Base-by-base conservation (phyloP, 2,888 invertebrate genomes). In the Cantharis nigra region DNA sequence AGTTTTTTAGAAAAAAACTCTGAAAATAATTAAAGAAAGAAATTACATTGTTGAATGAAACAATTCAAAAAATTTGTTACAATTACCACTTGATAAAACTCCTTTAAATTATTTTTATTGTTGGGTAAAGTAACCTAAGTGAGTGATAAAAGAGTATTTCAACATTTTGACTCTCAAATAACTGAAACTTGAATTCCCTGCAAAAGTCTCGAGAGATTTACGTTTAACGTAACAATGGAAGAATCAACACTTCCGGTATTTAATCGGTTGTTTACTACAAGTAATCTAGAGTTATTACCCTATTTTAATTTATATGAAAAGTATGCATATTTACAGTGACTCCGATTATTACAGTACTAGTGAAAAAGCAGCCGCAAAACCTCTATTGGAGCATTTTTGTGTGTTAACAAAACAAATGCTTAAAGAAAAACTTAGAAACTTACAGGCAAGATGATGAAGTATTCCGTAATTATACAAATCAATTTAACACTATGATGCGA, bases 181-280 rank as follows among this genome's bases (percentile, higher is more conserved):
- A 23, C 20, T 23, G 65, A 67, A 67, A 67, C 18, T 67, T 67
- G 65, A 67, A 67, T 26, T 67, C 23, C 13, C 23, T 67, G 20
- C 65, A 26, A 14, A 14, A 28, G 23, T 71, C 72, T 64, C 64
- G 64, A 49, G 64, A 72, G 67, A 62, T 23, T 69, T 23, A 18
- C 62, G 33, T 73, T 73, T 73, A 73, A 26, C 67, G 30, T 63
- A 64, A 72, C 72, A 28, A 65, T 30, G 16, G 72, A 69, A 73
- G 49, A 73, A 73, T 73, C 72, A 69, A 30, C 72, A 73, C 72
- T 73, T 73, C 49, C 20, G 20, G 16, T 69, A 20, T 67, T 67
- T 67, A 67, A 23, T 67, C 11, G 18, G 20, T 18, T 71, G 71
- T 64, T 64, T 70, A 18, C 64, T 14, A 30, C 30, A 30, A 71